Evolutionary conservation across 2,797 vertebrate species (phyloP).

Genomic region (Periophthalmus magnuspinnatus): DNA sequence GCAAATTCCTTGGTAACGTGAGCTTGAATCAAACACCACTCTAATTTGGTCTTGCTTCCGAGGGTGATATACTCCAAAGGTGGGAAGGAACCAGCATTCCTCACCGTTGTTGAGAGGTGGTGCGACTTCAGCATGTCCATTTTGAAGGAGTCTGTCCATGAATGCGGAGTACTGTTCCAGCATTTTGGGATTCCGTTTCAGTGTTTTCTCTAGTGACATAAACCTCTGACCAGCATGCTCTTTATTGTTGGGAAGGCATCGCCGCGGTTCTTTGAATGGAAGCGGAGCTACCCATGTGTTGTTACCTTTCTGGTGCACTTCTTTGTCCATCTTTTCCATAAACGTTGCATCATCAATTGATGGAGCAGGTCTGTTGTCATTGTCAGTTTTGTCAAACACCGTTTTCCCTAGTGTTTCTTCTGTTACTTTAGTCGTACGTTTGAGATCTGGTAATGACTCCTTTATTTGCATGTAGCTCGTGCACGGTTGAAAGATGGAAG

Average conservation of each 20-base stretch:
- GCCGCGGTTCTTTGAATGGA: neutral
- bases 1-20: neutral
- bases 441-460: neutral
- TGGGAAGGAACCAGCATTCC: too few species aligned
- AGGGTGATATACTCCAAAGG: too few species aligned
- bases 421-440: neutral
- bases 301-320: neutral
- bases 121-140: too few species aligned
- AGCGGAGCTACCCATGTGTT: constrained; percentile 2
- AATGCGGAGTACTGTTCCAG: constrained; percentile 10
- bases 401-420: neutral
- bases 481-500: neutral
- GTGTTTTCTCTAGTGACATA: neutral
- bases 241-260: neutral
- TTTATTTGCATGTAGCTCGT: neutral
- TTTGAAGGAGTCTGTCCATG: constrained; percentile 12
- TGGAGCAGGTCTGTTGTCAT: neutral
- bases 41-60: too few species aligned
- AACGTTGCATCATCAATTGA: neutral
- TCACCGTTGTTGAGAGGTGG: too few species aligned
- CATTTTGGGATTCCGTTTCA: constrained; percentile 15
- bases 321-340: neutral
- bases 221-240: neutral
- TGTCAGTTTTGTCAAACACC: neutral
- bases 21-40: too few species aligned